Base-by-base conservation (phyloP, 2,113 vertebrate genomes). In the Rhabdomys dilectus region DNA sequence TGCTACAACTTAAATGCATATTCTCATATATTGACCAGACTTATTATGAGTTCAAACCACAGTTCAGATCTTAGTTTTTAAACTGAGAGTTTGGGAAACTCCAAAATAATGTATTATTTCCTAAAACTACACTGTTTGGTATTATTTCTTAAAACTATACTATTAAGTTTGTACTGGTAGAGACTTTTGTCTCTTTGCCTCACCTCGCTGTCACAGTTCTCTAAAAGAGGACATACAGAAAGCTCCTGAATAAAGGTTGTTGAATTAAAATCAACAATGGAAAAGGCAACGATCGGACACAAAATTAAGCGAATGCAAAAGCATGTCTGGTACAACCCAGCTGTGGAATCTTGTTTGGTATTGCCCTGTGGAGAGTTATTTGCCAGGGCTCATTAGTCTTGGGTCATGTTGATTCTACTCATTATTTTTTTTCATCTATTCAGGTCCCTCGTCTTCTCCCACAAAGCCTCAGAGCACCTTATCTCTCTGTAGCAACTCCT, bases 401-500 rank as follows among this genome's bases (percentile, higher is more conserved):
- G 7, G 5, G 24, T 70, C 1, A 1, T 7, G 13, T 24, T 42
- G 36, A 36, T 66, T 90, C 62, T 75, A 21, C 82, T 93, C 45
- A 16, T 4, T 12, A 64, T 36, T 8, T 45, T 4, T n/a, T 60
- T 78, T 24, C 36, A 9, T 34, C 3, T 19, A 53, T 56, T 73
- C 4, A 8, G 17, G 13, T 39, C 6, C 9, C 19, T 12, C 48
- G 66, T 60, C 22, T 51, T n/a, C 13, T 45, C 31, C 24, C 1
- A 3, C 29, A 16, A 16, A 82, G 5, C 17, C 39, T 81, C 56
- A 39, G 16, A 11, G 21, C 24, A 19, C 39, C 72, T 97, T 93
- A 95, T 95, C 72, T 95, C 62, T 92, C 77, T 48, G 45, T 5
- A 88, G 53, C 88, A 62, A 73, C 42, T 81, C 21, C 9, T 12